A percentile compares a stretch with the other conserved stretches of the same genome.
Conservation (phyloP, 2,113 vertebrate genomes). For the Leucoraja erinaceus region DNA sequence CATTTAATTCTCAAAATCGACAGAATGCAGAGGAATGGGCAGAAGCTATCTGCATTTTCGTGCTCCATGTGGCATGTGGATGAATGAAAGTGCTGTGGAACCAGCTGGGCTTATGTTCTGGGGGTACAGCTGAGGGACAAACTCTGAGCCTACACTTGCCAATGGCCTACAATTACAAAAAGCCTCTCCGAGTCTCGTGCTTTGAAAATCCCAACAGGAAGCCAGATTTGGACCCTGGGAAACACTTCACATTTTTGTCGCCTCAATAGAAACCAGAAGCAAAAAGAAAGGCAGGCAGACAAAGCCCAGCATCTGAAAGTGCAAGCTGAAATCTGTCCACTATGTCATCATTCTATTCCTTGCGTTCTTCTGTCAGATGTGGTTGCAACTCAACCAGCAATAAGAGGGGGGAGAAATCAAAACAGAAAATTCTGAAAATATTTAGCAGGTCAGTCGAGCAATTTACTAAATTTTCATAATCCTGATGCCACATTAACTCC, state of each 20-base stretch:
- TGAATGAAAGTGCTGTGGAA: not conserved
- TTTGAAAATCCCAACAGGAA: not conserved
- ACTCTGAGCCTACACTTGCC: no score
- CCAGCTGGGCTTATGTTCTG: not conserved
- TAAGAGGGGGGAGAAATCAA: no score
- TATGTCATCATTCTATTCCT: not conserved
- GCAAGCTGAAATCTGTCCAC: not conserved
- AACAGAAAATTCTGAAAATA: no score
- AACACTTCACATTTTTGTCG: not conserved
- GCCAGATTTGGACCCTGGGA: not conserved
- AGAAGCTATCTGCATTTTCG: no score
- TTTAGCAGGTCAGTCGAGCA: no score
- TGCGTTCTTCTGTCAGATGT: not conserved
- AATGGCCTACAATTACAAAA: not conserved
- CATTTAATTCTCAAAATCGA: no score
- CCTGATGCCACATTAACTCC: not conserved
- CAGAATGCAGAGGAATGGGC: no score
- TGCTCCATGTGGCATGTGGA: not conserved
- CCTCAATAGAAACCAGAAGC: not conserved
- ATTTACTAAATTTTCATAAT: not conserved
- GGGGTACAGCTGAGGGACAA: not conserved
- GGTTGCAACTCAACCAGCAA: no score
- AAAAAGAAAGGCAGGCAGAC: not conserved
- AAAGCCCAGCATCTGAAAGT: not conserved
- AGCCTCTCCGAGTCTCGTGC: no score